Conservation (phyloP, 2,888 invertebrate genomes). For the Drosophila quinaria region DNA sequence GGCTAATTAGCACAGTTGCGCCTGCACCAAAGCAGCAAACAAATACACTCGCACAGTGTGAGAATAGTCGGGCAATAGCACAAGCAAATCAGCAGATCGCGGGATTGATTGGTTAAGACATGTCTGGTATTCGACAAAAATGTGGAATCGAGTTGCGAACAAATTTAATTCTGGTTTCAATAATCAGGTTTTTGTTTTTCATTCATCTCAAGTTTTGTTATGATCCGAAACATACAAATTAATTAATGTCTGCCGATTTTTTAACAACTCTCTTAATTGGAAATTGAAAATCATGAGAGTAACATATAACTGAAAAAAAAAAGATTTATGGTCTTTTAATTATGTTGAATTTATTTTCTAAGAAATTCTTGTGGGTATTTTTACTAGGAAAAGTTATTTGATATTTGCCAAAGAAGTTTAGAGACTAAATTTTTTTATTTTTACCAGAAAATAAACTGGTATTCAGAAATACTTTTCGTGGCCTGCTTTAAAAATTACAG, state of each 20-base stretch:
- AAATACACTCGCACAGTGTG: constrained; percentile 4
- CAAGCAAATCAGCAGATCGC: constrained; percentile 19
- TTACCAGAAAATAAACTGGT: too few species aligned
- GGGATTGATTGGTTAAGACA: constrained; percentile 35
- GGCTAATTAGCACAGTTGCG: constrained; percentile 46
- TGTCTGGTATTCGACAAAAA: constrained; percentile 40
- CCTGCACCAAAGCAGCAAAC: constrained; percentile 19
- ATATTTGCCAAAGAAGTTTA: too few species aligned
- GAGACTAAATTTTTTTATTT: too few species aligned
- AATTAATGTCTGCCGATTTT: constrained; percentile 1
- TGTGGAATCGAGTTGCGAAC: constrained; percentile 28
- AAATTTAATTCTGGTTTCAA: constrained; percentile 26
- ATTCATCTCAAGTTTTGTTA: constrained; percentile 3
- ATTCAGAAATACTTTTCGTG: too few species aligned
- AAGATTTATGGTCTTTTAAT: background rate
- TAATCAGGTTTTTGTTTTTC: constrained; percentile 14
- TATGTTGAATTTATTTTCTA: background rate
- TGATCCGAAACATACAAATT: constrained; percentile 4
- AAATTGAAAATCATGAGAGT: constrained; percentile 3
- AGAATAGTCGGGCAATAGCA: constrained; percentile 6
- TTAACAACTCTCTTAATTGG: constrained; percentile 4
- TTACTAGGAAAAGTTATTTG: too few species aligned
- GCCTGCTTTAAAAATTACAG: too few species aligned
- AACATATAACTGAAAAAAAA: background rate
- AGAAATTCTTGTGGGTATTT: too few species aligned